phyloP scores from a whole-genome alignment of 92 coral and sea anemone species.

The Zoanthus sociatus region DNA sequence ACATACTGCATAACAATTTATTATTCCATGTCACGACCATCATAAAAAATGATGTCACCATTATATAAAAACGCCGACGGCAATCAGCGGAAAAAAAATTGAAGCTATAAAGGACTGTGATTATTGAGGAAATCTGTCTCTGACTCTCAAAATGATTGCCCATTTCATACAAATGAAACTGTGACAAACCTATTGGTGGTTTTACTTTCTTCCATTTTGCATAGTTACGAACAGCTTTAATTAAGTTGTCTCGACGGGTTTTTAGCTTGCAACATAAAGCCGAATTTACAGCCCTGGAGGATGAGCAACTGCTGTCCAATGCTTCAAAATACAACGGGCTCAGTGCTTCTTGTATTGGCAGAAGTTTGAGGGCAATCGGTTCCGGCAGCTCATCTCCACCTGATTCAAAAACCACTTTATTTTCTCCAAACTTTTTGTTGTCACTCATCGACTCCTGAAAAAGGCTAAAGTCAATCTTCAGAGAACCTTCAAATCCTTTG shows the following conservation, averaged over 20 bases:
- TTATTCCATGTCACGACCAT: no score
- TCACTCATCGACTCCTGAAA: conserved; percentile 48
- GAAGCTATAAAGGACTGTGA: no score
- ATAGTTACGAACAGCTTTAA: conserved; percentile 27
- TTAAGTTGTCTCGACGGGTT: not conserved
- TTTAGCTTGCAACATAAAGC: conserved; percentile 9
- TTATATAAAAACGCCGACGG: no score
- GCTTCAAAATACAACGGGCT: conserved; percentile 11
- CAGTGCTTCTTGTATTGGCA: conserved; percentile 51
- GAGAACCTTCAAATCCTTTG: conserved; percentile 49
- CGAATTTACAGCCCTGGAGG: not conserved
- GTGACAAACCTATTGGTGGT: conserved; percentile 12
- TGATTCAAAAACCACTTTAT: conserved; percentile 37
- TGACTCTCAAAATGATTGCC: no score
- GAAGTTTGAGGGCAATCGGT: conserved; percentile 46
- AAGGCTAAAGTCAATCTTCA: conserved; percentile 42
- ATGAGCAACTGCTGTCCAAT: not conserved
- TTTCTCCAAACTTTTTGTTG: conserved; percentile 41
- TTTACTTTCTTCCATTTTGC: conserved; percentile 39
- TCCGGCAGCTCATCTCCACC: conserved; percentile 54
- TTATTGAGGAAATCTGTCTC: no score
- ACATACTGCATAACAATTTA: no score
- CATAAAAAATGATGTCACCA: no score
- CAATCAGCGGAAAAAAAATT: no score
- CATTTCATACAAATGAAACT: no score